Evolutionary conservation across 1,140 invertebrate species (phyloP), one percentile per base, ranked within the genome.

Genomic region (Lucilia sericata): DNA sequence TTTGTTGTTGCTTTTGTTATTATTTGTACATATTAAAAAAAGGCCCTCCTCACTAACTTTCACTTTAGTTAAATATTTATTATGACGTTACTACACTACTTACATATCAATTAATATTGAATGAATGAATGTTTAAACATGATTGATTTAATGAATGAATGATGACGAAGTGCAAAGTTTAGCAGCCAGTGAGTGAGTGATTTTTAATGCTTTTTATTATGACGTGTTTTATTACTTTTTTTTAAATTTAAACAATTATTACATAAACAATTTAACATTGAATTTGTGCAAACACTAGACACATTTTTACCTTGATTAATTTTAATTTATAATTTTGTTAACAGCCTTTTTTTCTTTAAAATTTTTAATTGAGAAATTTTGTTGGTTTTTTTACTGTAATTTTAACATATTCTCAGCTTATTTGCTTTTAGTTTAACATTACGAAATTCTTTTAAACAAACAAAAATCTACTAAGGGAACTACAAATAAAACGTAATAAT

Each of bases 211-310:
- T 7, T 70, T 21, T 70, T 21, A 70, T 4, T 70, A 70, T 70
- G 65, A 70, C 65, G 65, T 70, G n/a, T 70, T 70, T 21, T 60
- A 3, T 60, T 14, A n/a, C 13, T 17, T 14, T 60, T 60, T 0
- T 60, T 60, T 7, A 7, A 70, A 30, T 30, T 70, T 25, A 70
- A 70, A 70, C 17, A 70, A 8, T 21, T 70, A 21, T 70, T 70
- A 70, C 65, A 70, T 70, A 70, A 70, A 70, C n/a, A 10, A 1
- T 70, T 70, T 70, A 70, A 70, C 65, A 70, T 70, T 70, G 65
- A 70, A 70, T 19, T 25, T 70, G 65, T 70, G 65, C 65, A 70
- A 70, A 70, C 65, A 70, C 21, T 60, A 21, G 7, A 70, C 9
- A 70, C 65, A 70, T 12, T 30, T 70, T 70, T 70, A 70, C 65